These are phyloP conservation scores for Vidua macroura DNA, from an alignment of 2,113 vertebrate species.

Conservation along the genomic window DNA sequence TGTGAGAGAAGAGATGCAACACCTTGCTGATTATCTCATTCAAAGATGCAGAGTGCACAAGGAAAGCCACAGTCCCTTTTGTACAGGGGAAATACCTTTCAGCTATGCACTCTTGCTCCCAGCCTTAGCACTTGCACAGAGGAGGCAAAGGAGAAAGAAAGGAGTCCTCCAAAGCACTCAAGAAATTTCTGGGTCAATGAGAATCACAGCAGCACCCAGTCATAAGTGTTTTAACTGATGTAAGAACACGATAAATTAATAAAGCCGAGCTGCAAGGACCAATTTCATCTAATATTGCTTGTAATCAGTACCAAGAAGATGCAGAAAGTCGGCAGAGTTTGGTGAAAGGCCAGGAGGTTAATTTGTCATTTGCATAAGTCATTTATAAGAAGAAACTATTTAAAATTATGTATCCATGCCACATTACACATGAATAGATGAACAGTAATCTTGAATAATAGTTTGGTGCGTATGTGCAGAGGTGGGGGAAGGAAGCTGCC, in stretches of 20 bases:
- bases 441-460: constrained; percentile 57
- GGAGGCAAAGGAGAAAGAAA: background rate
- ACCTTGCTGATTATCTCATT: background rate
- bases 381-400: constrained; percentile 54
- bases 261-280: background rate
- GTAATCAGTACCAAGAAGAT: constrained; percentile 10
- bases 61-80: background rate
- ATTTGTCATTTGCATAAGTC: constrained; percentile 57
- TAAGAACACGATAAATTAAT: constrained; percentile 27
- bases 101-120: background rate
- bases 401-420: constrained; percentile 54
- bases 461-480: background rate
- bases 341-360: constrained; percentile 49
- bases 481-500: background rate
- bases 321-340: background rate
- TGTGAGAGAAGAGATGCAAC: background rate
- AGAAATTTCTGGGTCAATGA: constrained; percentile 7
- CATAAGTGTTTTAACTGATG: constrained; percentile 21
- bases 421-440: constrained; percentile 48
- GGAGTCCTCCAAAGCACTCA: background rate
- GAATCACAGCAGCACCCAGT: background rate
- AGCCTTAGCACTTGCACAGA: background rate
- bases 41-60: background rate
- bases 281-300: constrained; percentile 10
- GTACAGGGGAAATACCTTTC: background rate